Percentiles rank a stretch among this genome's conserved stretches.
phyloP scores from a whole-genome alignment of 2,113 vertebrate genomes.

The Onychostruthus taczanowskii region DNA sequence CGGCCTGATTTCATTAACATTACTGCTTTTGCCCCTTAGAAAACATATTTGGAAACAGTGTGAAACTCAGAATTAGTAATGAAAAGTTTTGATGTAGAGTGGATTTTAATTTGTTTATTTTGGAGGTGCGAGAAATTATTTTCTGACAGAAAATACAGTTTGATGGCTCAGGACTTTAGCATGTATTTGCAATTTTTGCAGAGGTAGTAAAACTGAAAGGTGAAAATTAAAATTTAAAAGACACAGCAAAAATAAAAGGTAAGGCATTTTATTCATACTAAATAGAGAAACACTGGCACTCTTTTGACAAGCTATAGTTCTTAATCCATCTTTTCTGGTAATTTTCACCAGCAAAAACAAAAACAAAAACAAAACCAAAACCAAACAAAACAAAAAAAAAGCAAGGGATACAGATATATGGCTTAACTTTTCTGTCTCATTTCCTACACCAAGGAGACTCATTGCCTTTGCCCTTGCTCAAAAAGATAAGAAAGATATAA shows the following conservation, averaged over 20 bases:
- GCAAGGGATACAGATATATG: not conserved
- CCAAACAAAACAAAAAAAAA: not conserved
- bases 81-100: not conserved
- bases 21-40: not conserved
- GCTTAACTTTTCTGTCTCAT: not conserved
- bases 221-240: not conserved
- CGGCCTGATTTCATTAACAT: not conserved
- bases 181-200: not conserved
- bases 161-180: not conserved
- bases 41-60: not conserved
- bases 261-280: not conserved
- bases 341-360: not conserved
- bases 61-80: not conserved
- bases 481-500: not conserved
- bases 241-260: not conserved
- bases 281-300: not conserved
- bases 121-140: not conserved
- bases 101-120: not conserved
- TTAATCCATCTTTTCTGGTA: not conserved
- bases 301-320: not conserved
- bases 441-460: not conserved
- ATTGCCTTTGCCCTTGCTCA: not conserved
- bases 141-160: not conserved
- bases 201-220: not conserved
- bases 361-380: too few species aligned